A percentile compares a stretch with the other conserved stretches of the same genome.
Conservation (phyloP, 1,140 invertebrate genomes). For the Nautilus pompilius region DNA sequence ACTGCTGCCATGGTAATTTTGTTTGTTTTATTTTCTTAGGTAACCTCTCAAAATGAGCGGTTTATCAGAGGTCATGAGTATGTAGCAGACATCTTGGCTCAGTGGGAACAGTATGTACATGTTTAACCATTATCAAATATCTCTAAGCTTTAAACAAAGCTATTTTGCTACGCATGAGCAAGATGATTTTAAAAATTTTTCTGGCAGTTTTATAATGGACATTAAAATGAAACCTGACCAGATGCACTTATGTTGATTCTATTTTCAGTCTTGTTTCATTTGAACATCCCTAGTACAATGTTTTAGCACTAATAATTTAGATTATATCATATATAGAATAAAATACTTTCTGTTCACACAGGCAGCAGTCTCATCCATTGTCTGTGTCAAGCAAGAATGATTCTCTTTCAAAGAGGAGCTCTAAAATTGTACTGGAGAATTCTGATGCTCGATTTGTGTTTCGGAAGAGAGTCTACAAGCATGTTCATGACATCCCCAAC, state of each 20-base stretch:
- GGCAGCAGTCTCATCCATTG: constrained; percentile 46
- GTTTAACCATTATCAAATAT: neutral
- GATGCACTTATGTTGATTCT: neutral
- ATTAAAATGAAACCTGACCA: neutral
- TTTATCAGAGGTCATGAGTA: constrained; percentile 92
- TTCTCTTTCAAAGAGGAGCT: constrained; percentile 52
- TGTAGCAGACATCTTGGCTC: constrained; percentile 88
- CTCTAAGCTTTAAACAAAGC: too few relatives aligned
- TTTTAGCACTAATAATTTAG: too few relatives aligned
- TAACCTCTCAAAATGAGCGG: constrained; percentile 77
- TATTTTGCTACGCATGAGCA: too few relatives aligned
- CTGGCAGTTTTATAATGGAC: neutral
- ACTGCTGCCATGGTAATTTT: too few relatives aligned
- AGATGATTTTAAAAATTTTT: too few relatives aligned
- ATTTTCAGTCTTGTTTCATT: too few relatives aligned
- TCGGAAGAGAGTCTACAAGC: constrained; percentile 83
- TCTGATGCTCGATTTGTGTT: constrained; percentile 92
- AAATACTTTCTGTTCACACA: constrained; percentile 27
- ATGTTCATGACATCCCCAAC: constrained; percentile 85
- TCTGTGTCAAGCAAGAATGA: constrained; percentile 53
- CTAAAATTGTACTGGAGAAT: constrained; percentile 59
- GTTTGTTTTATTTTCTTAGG: constrained; percentile 55
- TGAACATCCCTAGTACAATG: too few relatives aligned
- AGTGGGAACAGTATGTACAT: constrained; percentile 80
- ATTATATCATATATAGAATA: too few relatives aligned